phyloP scores from a whole-genome alignment of 2,113 vertebrate genomes.

The Tupaia chinensis region DNA sequence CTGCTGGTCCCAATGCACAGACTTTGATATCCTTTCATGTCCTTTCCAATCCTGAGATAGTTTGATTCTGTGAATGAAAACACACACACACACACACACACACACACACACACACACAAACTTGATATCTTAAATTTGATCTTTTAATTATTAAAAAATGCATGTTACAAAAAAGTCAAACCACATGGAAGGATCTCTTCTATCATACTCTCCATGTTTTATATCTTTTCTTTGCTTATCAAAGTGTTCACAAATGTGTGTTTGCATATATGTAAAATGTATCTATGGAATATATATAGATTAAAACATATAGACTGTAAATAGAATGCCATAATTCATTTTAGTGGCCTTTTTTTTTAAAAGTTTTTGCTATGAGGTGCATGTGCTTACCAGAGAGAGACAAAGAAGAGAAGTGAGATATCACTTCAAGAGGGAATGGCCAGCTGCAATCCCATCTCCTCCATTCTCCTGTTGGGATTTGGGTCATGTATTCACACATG shows the following conservation, averaged over 20 bases:
- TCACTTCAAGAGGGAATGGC: too few species aligned
- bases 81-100: neutral
- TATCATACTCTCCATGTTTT: neutral
- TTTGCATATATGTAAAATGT: neutral
- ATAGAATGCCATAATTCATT: neutral
- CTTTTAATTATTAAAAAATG: neutral
- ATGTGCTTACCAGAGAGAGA: too few species aligned
- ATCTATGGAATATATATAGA: neutral
- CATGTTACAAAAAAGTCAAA: neutral
- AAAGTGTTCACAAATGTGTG: neutral
- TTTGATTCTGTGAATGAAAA: neutral
- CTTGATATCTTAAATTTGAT: constrained; percentile 8
- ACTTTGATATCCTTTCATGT: neutral
- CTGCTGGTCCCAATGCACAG: too few species aligned
- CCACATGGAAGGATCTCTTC: neutral
- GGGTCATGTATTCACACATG: too few species aligned
- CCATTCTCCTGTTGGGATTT: too few species aligned
- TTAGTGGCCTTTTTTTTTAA: neutral
- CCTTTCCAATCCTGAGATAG: neutral
- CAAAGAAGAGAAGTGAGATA: too few species aligned
- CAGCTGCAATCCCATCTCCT: too few species aligned
- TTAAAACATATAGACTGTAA: neutral
- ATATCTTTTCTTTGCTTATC: constrained; percentile 16
- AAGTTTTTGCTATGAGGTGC: too few species aligned
- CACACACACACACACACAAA: neutral